Evolutionary conservation across 2,113 vertebrate genomes (phyloP), one percentile per base, ranked within the genome.

Genomic region (Ramphastos sulfuratus): DNA sequence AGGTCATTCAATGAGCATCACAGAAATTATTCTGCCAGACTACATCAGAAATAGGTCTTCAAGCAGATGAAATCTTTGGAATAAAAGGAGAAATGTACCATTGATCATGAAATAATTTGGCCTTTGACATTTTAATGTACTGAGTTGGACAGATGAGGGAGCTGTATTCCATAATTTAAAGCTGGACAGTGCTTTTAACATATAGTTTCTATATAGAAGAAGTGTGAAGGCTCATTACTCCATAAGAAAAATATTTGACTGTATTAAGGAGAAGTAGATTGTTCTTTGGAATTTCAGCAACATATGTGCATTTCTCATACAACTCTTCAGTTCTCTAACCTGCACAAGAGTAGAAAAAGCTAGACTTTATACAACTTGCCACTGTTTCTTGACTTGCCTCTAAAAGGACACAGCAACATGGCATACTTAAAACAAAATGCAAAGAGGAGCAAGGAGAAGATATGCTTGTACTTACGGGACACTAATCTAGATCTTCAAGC

Each of bases 91-190:
- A 73, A 7, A 33, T 58, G 21, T 6, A 12, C 21, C 31, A 69
- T 50, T 25, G 20, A 63, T 27, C 31, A n/a, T 63, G 65, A 91
- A 42, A 4, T 63, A 66, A 30, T 23, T 83, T 93, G 85, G 54
- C 79, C 84, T 96, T 92, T 85, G 82, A 87, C 69, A 42, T 82
- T 86, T 92, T 72, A 80, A 82, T 85, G 60, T 59, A 74, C 72
- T 6, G 37, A 87, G 25, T 71, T 87, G 84, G 28, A 95, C 91
- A 96, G 94, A 93, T 92, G 95, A 93, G 95, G 95, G 91, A 96
- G 94, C 93, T 87, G 30, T 87, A 80, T 93, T 91, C 91, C 37
- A 23, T 87, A 92, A 92, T 71, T 92, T 92, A 80, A 79, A 89
- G 35, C 21, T 56, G n/a, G 69, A 71, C 58, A 33, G 18, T 75